Percentiles rank a stretch among this genome's conserved stretches.
phyloP scores from a whole-genome alignment of 2,888 invertebrate genomes.

The Meteorus cinctellus region DNA sequence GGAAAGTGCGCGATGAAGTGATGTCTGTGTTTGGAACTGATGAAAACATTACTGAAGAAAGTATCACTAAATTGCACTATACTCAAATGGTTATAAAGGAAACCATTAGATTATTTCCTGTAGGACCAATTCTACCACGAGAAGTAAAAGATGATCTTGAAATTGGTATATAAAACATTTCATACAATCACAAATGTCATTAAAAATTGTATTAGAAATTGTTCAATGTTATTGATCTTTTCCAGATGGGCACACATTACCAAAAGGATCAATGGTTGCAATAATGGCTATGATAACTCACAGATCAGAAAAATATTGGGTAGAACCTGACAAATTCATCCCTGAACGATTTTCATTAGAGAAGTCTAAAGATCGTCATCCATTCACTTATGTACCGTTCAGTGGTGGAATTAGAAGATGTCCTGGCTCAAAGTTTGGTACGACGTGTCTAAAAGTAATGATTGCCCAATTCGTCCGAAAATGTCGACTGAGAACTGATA shows the following conservation, averaged over 20 bases:
- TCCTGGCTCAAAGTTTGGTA: slow-evolving; percentile 53
- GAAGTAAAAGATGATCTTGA: slow-evolving; percentile 7
- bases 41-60: neutral
- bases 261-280: slow-evolving; percentile 53
- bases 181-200: neutral
- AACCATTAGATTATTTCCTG: slow-evolving; percentile 22
- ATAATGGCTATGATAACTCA: slow-evolving; percentile 53
- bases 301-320: slow-evolving; percentile 54
- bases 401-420: slow-evolving; percentile 53
- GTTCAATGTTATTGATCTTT: neutral
- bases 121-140: slow-evolving; percentile 16
- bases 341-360: slow-evolving; percentile 57
- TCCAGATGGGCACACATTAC: slow-evolving; percentile 53
- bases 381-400: slow-evolving; percentile 55
- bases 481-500: slow-evolving; percentile 45
- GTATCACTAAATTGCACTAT: neutral
- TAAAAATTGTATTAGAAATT: neutral
- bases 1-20: slow-evolving; percentile 3
- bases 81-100: slow-evolving; percentile 15
- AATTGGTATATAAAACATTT: slow-evolving; percentile 1
- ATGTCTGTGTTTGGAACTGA: neutral
- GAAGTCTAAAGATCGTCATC: slow-evolving; percentile 54
- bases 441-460: slow-evolving; percentile 55
- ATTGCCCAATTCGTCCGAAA: slow-evolving; percentile 53
- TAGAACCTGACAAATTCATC: slow-evolving; percentile 54